These are phyloP conservation scores for Rana temporaria DNA, from an alignment of 2,113 vertebrate species.

Conservation along the genomic window DNA sequence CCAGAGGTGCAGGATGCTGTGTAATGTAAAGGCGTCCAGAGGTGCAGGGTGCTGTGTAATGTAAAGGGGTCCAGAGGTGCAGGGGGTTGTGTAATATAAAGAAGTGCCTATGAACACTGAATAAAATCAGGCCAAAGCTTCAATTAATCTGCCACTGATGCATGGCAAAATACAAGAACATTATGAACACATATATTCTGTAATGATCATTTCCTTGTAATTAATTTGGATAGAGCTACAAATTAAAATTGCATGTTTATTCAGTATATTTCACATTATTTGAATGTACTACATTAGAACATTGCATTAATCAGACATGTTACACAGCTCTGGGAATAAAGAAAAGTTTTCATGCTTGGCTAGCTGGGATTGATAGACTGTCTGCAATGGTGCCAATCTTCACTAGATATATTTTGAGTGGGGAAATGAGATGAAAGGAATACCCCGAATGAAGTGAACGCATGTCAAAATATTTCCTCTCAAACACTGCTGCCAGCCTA, in stretches of 20 bases:
- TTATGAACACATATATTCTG: no score
- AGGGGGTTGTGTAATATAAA: no score
- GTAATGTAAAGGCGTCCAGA: no score
- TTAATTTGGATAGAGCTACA: no score
- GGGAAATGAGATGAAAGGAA: constrained; percentile 9
- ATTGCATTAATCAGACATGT: not conserved
- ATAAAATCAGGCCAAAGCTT: no score
- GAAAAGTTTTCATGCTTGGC: not conserved
- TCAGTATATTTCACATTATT: not conserved
- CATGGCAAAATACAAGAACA: no score
- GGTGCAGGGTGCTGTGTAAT: no score
- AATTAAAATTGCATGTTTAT: not conserved
- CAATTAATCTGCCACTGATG: not conserved
- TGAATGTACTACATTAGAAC: no score
- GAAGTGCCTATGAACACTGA: no score
- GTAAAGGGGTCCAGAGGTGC: no score
- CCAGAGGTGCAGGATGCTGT: no score
- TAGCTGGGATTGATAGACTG: not conserved
- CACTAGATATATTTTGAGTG: not conserved
- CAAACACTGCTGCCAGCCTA: not conserved
- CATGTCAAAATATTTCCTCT: constrained; percentile 27
- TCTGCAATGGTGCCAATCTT: not conserved
- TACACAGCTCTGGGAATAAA: not conserved
- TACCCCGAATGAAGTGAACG: not conserved
- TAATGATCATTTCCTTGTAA: no score